Evolutionary conservation across 2,113 vertebrate genomes (phyloP).

Genomic region (Nycticorax nycticorax): DNA sequence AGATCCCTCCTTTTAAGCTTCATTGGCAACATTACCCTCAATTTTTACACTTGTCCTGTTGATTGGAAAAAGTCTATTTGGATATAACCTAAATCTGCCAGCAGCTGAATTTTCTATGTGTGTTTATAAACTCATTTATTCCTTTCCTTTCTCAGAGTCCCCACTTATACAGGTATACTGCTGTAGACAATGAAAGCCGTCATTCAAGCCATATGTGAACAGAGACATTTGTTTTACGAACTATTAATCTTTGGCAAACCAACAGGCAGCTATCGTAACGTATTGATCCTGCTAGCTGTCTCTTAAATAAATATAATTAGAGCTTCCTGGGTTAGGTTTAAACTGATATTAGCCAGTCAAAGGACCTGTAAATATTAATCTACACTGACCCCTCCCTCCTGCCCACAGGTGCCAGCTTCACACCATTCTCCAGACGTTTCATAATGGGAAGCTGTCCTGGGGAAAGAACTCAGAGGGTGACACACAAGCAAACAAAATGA

Average conservation of each 20-base stretch:
- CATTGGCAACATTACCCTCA: not conserved
- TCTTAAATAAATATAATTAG: conserved; percentile 62
- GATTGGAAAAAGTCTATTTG: not conserved
- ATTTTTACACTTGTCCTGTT: not conserved
- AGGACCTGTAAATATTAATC: conserved; percentile 58
- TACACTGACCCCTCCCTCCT: conserved; percentile 27
- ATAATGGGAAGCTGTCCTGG: conserved; percentile 12
- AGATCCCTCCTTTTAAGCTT: not conserved
- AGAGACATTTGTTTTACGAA: conserved; percentile 68
- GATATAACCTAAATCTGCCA: not conserved
- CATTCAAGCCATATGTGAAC: conserved; percentile 70
- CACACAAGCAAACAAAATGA: not conserved
- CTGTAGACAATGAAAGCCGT: conserved; percentile 44
- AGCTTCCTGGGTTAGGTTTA: conserved; percentile 59
- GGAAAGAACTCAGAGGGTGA: not conserved
- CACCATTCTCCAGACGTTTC: conserved; percentile 26
- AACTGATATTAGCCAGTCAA: conserved; percentile 56
- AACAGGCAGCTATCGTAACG: conserved; percentile 65
- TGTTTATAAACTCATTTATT: conserved; percentile 43
- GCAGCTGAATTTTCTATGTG: not conserved
- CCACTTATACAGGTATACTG: not conserved
- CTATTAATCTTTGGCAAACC: conserved; percentile 69
- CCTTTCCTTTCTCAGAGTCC: conserved; percentile 21
- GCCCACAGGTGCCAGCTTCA: conserved; percentile 40
- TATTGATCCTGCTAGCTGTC: conserved; percentile 67